These are phyloP conservation scores for Oxyruncus cristatus DNA, from an alignment of 2,113 vertebrate genomes.

Conservation along the genomic window DNA sequence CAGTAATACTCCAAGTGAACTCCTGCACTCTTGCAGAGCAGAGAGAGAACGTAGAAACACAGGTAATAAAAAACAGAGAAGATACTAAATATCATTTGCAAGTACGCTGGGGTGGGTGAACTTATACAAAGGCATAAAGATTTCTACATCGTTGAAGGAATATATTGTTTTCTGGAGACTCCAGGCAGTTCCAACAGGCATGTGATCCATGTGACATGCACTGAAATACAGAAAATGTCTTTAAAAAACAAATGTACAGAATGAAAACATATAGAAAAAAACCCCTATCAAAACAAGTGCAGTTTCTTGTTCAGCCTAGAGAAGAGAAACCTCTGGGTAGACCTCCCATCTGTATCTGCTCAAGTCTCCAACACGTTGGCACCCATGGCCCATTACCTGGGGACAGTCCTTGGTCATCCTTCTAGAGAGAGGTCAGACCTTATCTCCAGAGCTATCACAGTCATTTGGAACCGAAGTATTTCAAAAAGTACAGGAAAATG, in stretches of 20 bases:
- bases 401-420: not conserved
- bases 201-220: rapidly evolving
- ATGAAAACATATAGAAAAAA: not conserved
- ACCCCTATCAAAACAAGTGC: not conserved
- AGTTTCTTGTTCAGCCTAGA: not conserved
- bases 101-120: not conserved
- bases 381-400: rapidly evolving
- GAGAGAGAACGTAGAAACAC: not conserved
- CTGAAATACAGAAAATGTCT: not conserved
- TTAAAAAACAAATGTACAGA: not conserved
- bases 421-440: not conserved
- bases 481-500: not conserved
- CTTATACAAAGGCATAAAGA: not conserved
- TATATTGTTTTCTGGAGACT: not conserved
- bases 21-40: not conserved
- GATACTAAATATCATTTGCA: not conserved
- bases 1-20: not conserved
- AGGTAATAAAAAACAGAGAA: not conserved
- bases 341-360: not conserved
- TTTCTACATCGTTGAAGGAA: not conserved
- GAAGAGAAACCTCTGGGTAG: not conserved
- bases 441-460: not conserved
- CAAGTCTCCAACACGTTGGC: not conserved
- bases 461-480: not conserved
- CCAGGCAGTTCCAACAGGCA: not conserved